Evolutionary conservation across 1,140 invertebrate species (phyloP).

Genomic region (Macrocentrus cingulum): DNA sequence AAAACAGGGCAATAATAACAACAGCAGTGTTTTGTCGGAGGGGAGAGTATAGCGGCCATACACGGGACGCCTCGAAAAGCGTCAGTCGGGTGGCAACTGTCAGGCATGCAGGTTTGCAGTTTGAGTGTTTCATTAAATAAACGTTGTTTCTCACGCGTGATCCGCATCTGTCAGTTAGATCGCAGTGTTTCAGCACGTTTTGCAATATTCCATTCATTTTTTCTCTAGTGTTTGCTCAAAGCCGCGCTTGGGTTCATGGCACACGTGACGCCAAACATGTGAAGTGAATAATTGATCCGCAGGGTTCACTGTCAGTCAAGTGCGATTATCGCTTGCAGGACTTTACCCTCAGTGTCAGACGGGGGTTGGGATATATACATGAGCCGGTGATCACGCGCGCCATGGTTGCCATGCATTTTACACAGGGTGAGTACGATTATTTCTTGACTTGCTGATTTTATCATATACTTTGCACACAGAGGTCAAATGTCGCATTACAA

Average conservation of each 20-base stretch:
- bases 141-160: not conserved
- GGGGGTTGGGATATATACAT: conserved; percentile 17
- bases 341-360: conserved; percentile 2
- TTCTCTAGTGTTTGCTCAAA: no score
- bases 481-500: conserved; percentile 10
- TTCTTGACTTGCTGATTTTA: not conserved
- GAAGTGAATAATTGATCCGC: conserved; percentile 6
- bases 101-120: conserved; percentile 19
- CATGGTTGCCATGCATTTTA: conserved; percentile 33
- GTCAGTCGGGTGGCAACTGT: conserved; percentile 32
- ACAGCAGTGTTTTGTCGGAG: conserved; percentile 3
- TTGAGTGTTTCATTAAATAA: not conserved
- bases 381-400: conserved; percentile 21
- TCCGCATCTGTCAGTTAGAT: no score
- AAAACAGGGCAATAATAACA: conserved; percentile 1
- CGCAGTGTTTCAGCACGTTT: no score
- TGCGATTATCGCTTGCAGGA: conserved; percentile 1
- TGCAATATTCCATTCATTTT: no score
- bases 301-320: conserved; percentile 9
- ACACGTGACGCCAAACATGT: conserved; percentile 2
- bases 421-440: conserved; percentile 25
- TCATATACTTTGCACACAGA: conserved; percentile 1
- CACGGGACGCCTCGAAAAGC: conserved; percentile 15
- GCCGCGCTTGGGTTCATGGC: no score
- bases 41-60: conserved; percentile 2